These are phyloP conservation scores for Euura lappo DNA, from an alignment of 1,140 invertebrate genomes.

Conservation along the genomic window DNA sequence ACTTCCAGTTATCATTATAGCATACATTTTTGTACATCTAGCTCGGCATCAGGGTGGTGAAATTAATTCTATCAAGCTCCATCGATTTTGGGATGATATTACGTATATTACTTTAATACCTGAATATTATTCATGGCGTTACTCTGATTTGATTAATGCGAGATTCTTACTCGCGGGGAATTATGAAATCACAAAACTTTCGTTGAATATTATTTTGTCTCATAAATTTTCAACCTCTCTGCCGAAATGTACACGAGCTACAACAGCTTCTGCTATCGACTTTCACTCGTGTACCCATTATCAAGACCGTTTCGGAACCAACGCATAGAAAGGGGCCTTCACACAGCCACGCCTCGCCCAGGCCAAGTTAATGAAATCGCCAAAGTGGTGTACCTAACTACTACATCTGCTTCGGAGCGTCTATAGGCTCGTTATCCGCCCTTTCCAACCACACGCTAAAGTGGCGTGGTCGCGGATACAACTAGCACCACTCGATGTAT, in stretches of 20 bases:
- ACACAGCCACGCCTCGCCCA: not conserved
- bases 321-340: not conserved
- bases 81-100: slow-evolving; percentile 58
- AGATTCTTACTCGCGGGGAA: not conserved
- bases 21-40: too few relatives aligned
- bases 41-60: slow-evolving; percentile 16
- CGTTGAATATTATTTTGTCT: not conserved
- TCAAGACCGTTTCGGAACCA: not conserved
- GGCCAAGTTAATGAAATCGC: not conserved
- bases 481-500: not conserved
- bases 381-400: not conserved
- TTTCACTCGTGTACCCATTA: not conserved
- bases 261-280: not conserved
- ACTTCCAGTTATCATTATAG: too few relatives aligned
- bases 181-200: not conserved
- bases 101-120: slow-evolving; percentile 55
- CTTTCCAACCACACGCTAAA: slow-evolving; percentile 1
- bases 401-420: not conserved
- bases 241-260: not conserved
- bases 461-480: not conserved
- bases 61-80: slow-evolving; percentile 53
- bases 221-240: not conserved
- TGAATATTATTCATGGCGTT: slow-evolving; percentile 57
- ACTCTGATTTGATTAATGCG: slow-evolving; percentile 57
- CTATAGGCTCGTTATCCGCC: not conserved